Evolutionary conservation across 53 echinoderm and acorn worm genomes (phyloP), one percentile per base, ranked within the genome.

Genomic region (Crossaster papposus): DNA sequence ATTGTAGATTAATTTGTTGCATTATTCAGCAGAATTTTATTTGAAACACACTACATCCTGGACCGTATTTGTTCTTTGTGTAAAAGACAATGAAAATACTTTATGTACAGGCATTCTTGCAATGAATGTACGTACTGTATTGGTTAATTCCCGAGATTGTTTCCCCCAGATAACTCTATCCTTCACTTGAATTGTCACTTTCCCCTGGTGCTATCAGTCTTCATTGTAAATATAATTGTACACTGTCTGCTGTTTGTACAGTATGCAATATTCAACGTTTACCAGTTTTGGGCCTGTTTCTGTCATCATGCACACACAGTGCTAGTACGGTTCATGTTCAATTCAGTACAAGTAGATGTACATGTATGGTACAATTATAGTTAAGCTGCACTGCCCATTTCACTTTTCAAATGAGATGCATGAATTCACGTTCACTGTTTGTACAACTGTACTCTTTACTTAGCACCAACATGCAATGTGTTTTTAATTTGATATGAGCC

Each of bases 331-430:
- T n/a, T n/a, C n/a, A n/a, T n/a, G n/a, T n/a, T n/a, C n/a, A n/a
- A n/a, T n/a, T n/a, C n/a, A 29, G 72, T 71, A 71, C 72, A 71
- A n/a, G 24, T 71, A 71, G 29, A 71, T 71, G 72, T 71, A 71
- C 72, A 8, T 71, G 44, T 44, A 44, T 44, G 44, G 44, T 44
- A 44, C 44, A 44, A 44, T 44, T 44, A 44, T 44, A 7, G 44
- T 44, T 44, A 44, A 44, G 9, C 44, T 7, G 44, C 0, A 44
- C 44, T 44, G 44, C 44, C 44, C 44, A 44, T 44, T 44, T 44
- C 9, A 44, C 44, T 9, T 44, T 44, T 44, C 9, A 7, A 44
- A 44, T 44, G 44, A 44, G 44, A 44, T 44, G 44, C 44, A 44
- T 44, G 5, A 5, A 44, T 44, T 5, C 9, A 38, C 38, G 7